Evolutionary conservation across 2,888 invertebrate species (phyloP).

Genomic region (Anoplius nigerrimus): DNA sequence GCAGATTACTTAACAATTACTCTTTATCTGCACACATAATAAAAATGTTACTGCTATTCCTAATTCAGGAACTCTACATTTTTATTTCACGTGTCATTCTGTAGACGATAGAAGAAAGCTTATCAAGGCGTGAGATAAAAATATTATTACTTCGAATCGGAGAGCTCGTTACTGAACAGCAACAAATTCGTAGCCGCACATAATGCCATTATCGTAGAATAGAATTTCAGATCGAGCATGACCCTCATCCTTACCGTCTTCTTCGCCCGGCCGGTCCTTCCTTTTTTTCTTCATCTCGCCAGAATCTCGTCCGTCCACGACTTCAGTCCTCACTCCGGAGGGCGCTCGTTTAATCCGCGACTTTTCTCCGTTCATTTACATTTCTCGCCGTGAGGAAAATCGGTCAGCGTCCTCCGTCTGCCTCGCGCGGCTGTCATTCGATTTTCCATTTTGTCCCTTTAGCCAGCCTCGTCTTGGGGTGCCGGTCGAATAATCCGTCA

Average conservation of each 20-base stretch:
- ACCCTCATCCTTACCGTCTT: slow-evolving; percentile 1
- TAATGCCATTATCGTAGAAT: too few species aligned
- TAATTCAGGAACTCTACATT: too few species aligned
- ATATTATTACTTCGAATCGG: background rate
- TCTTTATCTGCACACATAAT: too few species aligned
- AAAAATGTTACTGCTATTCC: too few species aligned
- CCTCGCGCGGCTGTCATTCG: too few species aligned
- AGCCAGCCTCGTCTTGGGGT: slow-evolving; percentile 3
- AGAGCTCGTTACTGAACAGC: background rate
- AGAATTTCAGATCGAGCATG: too few species aligned
- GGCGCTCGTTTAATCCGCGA: background rate
- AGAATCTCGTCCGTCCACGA: slow-evolving; percentile 19
- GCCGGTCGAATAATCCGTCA: too few species aligned
- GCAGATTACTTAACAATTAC: background rate
- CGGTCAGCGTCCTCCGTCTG: slow-evolving; percentile 15
- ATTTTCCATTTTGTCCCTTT: too few species aligned
- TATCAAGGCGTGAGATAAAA: too few species aligned
- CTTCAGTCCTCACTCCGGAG: slow-evolving; percentile 13
- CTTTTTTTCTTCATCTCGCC: slow-evolving; percentile 24
- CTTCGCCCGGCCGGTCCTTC: background rate
- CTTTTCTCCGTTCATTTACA: slow-evolving; percentile 5
- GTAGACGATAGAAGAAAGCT: too few species aligned
- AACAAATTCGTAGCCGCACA: background rate
- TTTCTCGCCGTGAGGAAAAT: background rate
- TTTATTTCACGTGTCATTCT: too few species aligned